Percentiles rank a stretch among this genome's conserved stretches.
Conservation (phyloP, 2,888 invertebrate genomes). For the Bembecia ichneumoniformis region DNA sequence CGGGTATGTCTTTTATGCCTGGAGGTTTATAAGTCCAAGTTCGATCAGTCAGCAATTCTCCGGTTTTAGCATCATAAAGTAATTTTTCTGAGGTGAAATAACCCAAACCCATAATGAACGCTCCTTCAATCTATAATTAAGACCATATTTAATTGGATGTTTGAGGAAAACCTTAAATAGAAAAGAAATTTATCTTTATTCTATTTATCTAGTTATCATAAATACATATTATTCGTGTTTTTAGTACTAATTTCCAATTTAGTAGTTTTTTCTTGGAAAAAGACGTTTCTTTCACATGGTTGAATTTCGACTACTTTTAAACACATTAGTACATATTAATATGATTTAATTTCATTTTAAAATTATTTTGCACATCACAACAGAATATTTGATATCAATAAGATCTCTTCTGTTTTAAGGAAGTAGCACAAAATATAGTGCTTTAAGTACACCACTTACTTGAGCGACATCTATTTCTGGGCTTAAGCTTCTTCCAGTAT, state of each 20-base stretch:
- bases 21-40: slow-evolving; percentile 89
- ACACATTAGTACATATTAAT: no score
- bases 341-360: no score
- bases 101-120: slow-evolving; percentile 83
- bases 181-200: no score
- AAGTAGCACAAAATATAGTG: neutral
- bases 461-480: slow-evolving; percentile 83
- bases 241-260: no score
- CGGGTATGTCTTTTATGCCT: slow-evolving; percentile 83
- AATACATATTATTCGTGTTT: no score
- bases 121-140: slow-evolving; percentile 75
- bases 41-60: slow-evolving; percentile 79
- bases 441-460: slow-evolving; percentile 27
- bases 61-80: slow-evolving; percentile 74
- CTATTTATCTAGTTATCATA: no score
- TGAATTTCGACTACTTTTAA: no score
- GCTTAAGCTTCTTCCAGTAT: slow-evolving; percentile 80
- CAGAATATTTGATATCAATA: neutral
- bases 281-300: no score
- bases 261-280: no score
- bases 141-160: no score
- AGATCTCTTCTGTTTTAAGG: neutral
- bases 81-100: slow-evolving; percentile 83
- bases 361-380: no score
- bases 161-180: no score